Conservation (phyloP, 2,888 invertebrate genomes). For the Caenorhabditis plicata region DNA sequence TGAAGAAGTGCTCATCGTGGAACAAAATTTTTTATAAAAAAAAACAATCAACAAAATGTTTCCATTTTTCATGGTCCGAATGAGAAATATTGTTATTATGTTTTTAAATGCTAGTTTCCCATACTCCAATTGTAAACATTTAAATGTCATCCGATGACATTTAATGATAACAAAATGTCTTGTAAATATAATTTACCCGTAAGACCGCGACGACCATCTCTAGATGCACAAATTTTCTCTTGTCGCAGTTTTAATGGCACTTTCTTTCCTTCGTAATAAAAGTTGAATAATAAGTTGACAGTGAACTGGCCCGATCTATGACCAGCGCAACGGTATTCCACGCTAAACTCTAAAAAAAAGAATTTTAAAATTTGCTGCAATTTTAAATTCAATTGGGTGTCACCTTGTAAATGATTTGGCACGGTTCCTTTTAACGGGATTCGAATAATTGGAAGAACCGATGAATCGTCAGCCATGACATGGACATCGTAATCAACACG, state of each 20-base stretch:
- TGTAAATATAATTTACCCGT: constrained; percentile 11
- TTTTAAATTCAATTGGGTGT: too few species aligned
- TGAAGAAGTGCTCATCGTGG: constrained; percentile 1
- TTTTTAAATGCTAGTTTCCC: too few species aligned
- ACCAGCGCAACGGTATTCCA: constrained; percentile 63
- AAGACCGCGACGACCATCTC: constrained; percentile 40
- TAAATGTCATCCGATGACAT: neutral
- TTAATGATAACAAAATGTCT: neutral
- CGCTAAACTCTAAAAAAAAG: constrained; percentile 47
- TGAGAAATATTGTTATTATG: too few species aligned
- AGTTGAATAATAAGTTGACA: constrained; percentile 46
- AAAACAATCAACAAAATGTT: too few species aligned
- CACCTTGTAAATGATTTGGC: constrained; percentile 54
- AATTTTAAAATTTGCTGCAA: too few species aligned
- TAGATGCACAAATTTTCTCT: constrained; percentile 44
- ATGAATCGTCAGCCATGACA: constrained; percentile 57
- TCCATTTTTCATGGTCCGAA: too few species aligned
- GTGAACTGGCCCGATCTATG: constrained; percentile 61
- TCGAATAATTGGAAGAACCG: constrained; percentile 59
- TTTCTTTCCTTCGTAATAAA: constrained; percentile 32
- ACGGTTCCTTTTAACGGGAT: constrained; percentile 52
- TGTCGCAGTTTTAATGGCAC: constrained; percentile 40
- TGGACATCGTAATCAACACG: constrained; percentile 46
- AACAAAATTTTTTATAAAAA: constrained; percentile 8
- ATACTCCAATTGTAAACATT: too few species aligned